Evolutionary conservation across 2,888 invertebrate genomes (phyloP).

Genomic region (Idaea aversata): DNA sequence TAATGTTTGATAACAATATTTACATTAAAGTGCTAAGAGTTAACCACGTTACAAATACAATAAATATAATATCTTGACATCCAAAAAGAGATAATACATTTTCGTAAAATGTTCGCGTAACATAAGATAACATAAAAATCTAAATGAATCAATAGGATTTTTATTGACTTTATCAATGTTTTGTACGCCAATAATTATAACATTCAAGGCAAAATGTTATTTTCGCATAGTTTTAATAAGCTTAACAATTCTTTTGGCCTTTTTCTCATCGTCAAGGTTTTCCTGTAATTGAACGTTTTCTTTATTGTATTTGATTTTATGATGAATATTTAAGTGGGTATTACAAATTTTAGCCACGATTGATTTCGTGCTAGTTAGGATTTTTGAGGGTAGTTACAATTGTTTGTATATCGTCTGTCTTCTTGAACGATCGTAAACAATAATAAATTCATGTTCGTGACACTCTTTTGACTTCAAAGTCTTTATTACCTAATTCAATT

Average conservation of each 20-base stretch:
- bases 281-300: neutral
- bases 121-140: slow-evolving; percentile 29
- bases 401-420: too few relatives aligned
- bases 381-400: too few relatives aligned
- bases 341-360: neutral
- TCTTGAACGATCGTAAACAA: too few relatives aligned
- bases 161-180: slow-evolving; percentile 2
- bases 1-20: neutral
- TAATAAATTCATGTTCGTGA: too few relatives aligned
- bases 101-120: slow-evolving; percentile 20
- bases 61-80: slow-evolving; percentile 2
- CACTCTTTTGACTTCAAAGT: too few relatives aligned
- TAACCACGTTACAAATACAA: neutral
- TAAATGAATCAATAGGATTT: slow-evolving; percentile 13
- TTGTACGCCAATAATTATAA: neutral
- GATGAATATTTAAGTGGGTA: neutral
- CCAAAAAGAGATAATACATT: slow-evolving; percentile 31
- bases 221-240: slow-evolving; percentile 1
- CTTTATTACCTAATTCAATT: too few relatives aligned
- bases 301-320: neutral
- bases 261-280: neutral
- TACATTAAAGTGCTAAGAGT: neutral
- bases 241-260: slow-evolving; percentile 2
- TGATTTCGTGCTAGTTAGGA: too few relatives aligned
- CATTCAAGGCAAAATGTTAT: neutral